Conservation (phyloP, 2,797 vertebrate species). For the Leuciscus waleckii region DNA sequence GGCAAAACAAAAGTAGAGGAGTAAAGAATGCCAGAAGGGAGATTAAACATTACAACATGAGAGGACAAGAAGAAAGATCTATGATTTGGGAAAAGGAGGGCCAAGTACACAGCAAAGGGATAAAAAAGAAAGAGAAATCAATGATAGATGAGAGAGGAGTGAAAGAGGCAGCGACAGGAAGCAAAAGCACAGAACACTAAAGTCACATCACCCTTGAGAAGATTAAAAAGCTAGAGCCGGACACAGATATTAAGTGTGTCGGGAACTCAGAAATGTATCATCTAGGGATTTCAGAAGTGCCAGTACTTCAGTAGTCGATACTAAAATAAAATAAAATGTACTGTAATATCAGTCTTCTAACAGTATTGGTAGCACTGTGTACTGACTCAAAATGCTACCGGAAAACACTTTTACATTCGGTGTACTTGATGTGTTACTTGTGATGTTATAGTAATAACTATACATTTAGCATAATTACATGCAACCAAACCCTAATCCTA, state of each 20-base stretch:
- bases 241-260: conserved; percentile 24
- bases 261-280: conserved; percentile 20
- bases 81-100: not conserved
- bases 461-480: not conserved
- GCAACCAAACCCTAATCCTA: not conserved
- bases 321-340: not conserved
- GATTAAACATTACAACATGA: conserved; percentile 19
- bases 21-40: conserved; percentile 14
- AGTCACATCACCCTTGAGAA: conserved; percentile 30
- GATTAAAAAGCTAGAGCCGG: conserved; percentile 12
- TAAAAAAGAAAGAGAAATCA: not conserved
- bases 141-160: conserved; percentile 14
- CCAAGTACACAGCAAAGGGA: conserved; percentile 7
- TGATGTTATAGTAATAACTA: not conserved
- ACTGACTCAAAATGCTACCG: not conserved
- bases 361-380: not conserved
- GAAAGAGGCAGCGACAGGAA: conserved; percentile 6
- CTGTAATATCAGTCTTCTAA: not conserved
- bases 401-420: not conserved
- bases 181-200: not conserved
- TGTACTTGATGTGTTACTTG: not conserved
- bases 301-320: not conserved
- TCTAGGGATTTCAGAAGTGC: conserved; percentile 10
- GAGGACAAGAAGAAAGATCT: conserved; percentile 7
- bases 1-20: not conserved